phyloP scores from a whole-genome alignment of 2,113 vertebrate genomes.

The Nothoprocta perdicaria region DNA sequence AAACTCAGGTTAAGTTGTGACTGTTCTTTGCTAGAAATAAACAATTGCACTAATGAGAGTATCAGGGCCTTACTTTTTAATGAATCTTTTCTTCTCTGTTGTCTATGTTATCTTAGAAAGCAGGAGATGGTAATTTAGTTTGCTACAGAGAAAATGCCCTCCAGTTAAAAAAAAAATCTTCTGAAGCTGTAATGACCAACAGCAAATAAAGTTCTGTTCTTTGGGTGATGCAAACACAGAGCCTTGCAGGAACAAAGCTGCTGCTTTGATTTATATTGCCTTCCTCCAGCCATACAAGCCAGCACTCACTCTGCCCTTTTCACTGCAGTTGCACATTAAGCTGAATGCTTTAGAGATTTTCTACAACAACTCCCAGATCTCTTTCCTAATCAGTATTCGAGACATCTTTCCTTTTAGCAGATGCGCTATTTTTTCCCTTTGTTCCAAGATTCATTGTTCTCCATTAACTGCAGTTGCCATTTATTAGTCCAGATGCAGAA shows the following conservation, averaged over 20 bases:
- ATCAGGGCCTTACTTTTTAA: background rate
- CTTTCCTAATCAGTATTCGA: conserved; percentile 75
- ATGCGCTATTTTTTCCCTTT: conserved; percentile 68
- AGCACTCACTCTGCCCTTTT: conserved; percentile 61
- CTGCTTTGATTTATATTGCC: conserved; percentile 73
- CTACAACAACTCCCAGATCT: conserved; percentile 74
- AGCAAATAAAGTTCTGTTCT: conserved; percentile 55
- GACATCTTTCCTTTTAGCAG: conserved; percentile 70
- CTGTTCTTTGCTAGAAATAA: background rate
- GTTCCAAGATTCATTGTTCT: conserved; percentile 71
- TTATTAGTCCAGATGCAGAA: conserved; percentile 68
- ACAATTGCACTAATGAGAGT: background rate
- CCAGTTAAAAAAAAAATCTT: conserved; percentile 19
- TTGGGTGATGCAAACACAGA: conserved; percentile 50
- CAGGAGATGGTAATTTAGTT: conserved; percentile 37
- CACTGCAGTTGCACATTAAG: conserved; percentile 60
- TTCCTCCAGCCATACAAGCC: conserved; percentile 47
- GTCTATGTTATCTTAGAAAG: conserved; percentile 24
- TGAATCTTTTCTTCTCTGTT: background rate
- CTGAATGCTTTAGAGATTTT: conserved; percentile 75
- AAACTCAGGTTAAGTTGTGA: background rate
- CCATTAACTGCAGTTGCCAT: conserved; percentile 64
- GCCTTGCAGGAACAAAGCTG: conserved; percentile 43
- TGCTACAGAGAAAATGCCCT: conserved; percentile 6
- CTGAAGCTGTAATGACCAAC: conserved; percentile 29